Evolutionary conservation across 2,113 vertebrate genomes (phyloP).

Genomic region (Diphyllodes magnificus): DNA sequence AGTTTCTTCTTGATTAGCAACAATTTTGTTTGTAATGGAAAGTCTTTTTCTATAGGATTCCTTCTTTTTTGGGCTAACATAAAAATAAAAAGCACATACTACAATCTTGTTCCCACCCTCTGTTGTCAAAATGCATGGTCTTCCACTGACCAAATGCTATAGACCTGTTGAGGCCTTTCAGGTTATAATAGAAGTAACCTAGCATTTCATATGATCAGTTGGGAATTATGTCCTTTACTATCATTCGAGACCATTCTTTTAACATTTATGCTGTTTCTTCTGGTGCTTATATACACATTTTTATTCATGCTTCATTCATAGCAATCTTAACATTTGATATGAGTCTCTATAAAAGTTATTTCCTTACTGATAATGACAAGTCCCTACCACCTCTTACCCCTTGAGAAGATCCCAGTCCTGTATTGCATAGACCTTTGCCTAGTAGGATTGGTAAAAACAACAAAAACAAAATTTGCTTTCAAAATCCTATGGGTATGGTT

Average conservation of each 20-base stretch:
- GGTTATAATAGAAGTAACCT: neutral
- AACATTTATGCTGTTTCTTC: neutral
- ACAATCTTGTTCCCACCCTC: neutral
- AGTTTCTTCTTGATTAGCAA: neutral
- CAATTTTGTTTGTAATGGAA: neutral
- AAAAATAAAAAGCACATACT: neutral
- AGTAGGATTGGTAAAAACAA: neutral
- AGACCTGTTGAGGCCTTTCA: neutral
- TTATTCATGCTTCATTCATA: neutral
- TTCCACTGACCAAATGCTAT: neutral
- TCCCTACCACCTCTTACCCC: neutral
- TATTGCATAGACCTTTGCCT: neutral
- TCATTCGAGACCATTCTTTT: neutral
- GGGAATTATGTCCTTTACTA: neutral
- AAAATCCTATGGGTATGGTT: neutral
- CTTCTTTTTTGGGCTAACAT: neutral
- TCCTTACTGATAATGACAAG: neutral
- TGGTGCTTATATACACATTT: neutral
- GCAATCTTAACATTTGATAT: neutral
- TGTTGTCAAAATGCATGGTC: neutral
- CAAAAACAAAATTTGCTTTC: neutral
- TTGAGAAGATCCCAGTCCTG: neutral
- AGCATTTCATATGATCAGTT: neutral
- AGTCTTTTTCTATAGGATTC: neutral
- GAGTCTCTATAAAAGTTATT: neutral